Conservation (phyloP, 2,113 vertebrate species). For the Tautogolabrus adspersus region DNA sequence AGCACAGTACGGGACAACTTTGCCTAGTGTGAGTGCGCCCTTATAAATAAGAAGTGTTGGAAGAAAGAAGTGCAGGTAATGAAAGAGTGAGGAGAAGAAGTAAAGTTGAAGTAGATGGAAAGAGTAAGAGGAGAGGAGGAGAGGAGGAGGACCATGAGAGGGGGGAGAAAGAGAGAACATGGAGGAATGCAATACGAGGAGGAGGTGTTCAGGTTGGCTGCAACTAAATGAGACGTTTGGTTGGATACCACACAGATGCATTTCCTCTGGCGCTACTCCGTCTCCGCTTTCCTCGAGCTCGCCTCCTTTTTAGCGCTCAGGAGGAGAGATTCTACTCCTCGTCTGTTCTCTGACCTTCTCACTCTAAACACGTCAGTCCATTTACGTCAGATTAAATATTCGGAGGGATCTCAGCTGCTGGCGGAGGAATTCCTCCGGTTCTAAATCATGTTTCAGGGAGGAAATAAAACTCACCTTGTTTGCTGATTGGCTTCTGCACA, state of each 20-base stretch:
- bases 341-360: not conserved
- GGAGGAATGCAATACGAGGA: constrained; percentile 29
- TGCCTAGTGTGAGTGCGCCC: no score
- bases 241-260: constrained; percentile 54
- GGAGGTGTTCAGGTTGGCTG: constrained; percentile 59
- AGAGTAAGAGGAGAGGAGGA: not conserved
- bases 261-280: constrained; percentile 39
- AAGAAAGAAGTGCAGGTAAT: no score
- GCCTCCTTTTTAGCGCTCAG: not conserved
- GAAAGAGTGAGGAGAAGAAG: no score
- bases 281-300: not conserved
- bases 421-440: not conserved
- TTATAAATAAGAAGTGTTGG: no score
- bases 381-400: constrained; percentile 1
- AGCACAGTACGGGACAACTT: no score
- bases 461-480: not conserved
- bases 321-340: not conserved
- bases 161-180: not conserved
- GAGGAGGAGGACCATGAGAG: no score
- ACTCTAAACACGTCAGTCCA: not conserved
- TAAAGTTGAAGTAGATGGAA: no score
- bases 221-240: constrained; percentile 62
- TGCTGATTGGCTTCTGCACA: not conserved
- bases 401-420: not conserved
- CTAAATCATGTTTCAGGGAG: constrained; percentile 6